Evolutionary conservation across 2,888 invertebrate species (phyloP).

Genomic region (Xylophagus ater): DNA sequence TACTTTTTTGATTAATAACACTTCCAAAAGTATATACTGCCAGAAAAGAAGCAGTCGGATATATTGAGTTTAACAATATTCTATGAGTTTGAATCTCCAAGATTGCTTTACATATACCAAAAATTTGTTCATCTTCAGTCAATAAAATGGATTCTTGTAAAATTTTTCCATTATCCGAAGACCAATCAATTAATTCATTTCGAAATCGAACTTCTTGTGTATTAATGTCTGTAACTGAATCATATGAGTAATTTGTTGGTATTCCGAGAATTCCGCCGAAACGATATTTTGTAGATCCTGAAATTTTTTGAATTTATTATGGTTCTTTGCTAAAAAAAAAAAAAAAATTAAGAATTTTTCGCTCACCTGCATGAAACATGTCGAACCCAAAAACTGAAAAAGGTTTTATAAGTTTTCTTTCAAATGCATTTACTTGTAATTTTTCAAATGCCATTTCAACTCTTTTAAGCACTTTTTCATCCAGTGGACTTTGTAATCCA

Average conservation of each 20-base stretch:
- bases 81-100: conserved; percentile 49
- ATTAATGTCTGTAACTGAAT: conserved; percentile 44
- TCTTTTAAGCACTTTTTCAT: conserved; percentile 41
- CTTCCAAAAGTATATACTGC: conserved; percentile 44
- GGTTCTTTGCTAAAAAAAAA: too few species aligned
- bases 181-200: conserved; percentile 53
- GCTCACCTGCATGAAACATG: conserved; percentile 54
- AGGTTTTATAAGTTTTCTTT: conserved; percentile 45
- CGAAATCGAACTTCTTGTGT: conserved; percentile 49
- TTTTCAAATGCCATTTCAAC: conserved; percentile 49
- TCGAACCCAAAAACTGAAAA: conserved; percentile 67
- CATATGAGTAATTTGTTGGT: conserved; percentile 58
- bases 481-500: conserved; percentile 47
- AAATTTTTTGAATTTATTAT: too few species aligned
- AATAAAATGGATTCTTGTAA: conserved; percentile 56
- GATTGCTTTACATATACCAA: conserved; percentile 68
- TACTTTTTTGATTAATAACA: conserved; percentile 43
- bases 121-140: conserved; percentile 68
- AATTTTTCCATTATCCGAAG: conserved; percentile 47
- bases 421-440: conserved; percentile 43
- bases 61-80: conserved; percentile 45
- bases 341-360: too few species aligned
- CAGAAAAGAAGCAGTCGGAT: conserved; percentile 42
- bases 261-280: conserved; percentile 61
- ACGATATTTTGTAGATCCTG: conserved; percentile 43